These are phyloP conservation scores for Phrynocephalus guinanensis DNA, from an alignment of 2,797 vertebrate genomes.

Conservation along the genomic window DNA sequence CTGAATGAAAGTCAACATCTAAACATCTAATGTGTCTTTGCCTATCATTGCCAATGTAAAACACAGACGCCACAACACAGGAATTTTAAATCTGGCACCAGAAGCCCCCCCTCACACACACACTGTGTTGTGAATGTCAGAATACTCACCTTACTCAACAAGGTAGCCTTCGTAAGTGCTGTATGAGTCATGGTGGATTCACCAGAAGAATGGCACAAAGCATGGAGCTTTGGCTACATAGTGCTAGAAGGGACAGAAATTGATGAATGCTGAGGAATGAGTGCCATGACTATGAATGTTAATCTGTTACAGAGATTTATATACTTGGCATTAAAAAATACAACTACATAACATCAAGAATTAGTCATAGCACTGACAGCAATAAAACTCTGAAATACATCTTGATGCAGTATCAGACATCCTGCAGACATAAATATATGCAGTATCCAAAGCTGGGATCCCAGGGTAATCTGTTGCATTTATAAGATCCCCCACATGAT, in stretches of 20 bases:
- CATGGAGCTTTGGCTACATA: background rate
- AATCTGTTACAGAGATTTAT: slow-evolving; percentile 3
- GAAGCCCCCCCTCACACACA: too few species aligned
- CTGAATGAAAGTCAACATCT: background rate
- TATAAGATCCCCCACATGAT: too few species aligned
- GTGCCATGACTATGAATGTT: slow-evolving; percentile 8
- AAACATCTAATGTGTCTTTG: background rate
- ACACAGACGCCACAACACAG: background rate
- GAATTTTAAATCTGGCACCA: background rate
- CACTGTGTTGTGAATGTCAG: background rate
- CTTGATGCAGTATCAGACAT: background rate
- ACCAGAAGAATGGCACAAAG: background rate
- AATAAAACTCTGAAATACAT: background rate
- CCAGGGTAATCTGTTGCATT: background rate
- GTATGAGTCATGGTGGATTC: slow-evolving; percentile 19
- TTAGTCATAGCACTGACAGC: background rate
- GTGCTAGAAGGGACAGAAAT: background rate
- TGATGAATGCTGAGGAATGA: background rate
- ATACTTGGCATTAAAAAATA: background rate
- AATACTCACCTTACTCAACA: background rate
- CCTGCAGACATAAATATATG: slow-evolving; percentile 3
- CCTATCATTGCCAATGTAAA: background rate
- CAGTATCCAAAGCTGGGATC: background rate
- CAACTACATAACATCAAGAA: background rate
- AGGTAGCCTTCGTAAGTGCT: slow-evolving; percentile 6